Conservation (phyloP, 2,113 vertebrate species). For the Poeciliopsis retropinna region DNA sequence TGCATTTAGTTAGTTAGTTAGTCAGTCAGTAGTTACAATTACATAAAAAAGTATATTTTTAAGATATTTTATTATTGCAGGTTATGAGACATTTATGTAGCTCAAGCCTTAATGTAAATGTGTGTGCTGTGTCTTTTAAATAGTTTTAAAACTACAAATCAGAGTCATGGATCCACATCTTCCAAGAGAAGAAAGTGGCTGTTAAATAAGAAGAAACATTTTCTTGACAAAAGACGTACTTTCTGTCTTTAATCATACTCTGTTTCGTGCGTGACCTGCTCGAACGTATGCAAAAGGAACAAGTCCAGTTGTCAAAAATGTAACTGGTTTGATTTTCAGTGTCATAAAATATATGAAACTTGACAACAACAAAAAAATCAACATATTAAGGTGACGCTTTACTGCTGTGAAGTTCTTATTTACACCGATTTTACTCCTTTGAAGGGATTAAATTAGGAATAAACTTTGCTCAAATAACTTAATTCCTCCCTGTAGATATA, state of each 20-base stretch:
- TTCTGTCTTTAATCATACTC: no score
- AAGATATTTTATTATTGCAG: no score
- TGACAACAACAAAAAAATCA: not conserved
- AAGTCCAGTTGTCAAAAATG: no score
- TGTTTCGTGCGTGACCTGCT: no score
- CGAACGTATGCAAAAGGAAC: no score
- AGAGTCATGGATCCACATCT: not conserved
- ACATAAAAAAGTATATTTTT: no score
- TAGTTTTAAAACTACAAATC: not conserved
- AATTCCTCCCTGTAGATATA: not conserved
- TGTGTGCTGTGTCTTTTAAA: not conserved
- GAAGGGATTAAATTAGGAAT: not conserved
- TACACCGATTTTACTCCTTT: not conserved
- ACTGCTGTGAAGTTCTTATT: not conserved
- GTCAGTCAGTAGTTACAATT: no score
- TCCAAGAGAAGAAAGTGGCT: not conserved
- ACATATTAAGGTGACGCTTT: not conserved
- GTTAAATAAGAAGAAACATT: not conserved
- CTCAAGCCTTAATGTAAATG: no score
- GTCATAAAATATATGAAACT: no score
- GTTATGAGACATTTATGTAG: no score
- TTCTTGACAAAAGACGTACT: not conserved
- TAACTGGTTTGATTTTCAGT: no score
- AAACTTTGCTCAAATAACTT: not conserved
- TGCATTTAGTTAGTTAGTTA: no score